phyloP scores from a whole-genome alignment of 2,113 vertebrate genomes.

The Macrotus californicus region DNA sequence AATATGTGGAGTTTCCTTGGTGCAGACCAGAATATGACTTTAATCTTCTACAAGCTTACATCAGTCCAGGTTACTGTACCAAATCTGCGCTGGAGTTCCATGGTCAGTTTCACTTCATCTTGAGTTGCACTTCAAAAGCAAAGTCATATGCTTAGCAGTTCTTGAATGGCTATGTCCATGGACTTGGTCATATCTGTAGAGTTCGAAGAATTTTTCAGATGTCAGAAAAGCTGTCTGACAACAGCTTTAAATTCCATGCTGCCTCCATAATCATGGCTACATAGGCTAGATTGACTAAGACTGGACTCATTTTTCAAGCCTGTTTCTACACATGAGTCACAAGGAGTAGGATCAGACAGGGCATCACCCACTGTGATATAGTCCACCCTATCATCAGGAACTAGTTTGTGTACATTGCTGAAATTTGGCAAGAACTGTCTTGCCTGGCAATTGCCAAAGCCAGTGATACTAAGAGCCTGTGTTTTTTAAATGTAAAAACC shows the following conservation, averaged over 20 bases:
- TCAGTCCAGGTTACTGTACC: conserved; percentile 21
- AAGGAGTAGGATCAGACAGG: conserved; percentile 31
- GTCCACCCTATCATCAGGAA: conserved; percentile 24
- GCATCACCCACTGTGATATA: conserved; percentile 46
- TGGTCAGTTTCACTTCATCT: conserved; percentile 41
- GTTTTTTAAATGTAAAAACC: background rate
- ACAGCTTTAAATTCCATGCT: conserved; percentile 44
- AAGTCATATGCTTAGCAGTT: background rate
- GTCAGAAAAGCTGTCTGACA: conserved; percentile 65
- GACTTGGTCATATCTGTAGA: background rate
- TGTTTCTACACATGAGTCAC: conserved; percentile 59
- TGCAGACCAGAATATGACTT: conserved; percentile 2
- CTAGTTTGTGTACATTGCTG: background rate
- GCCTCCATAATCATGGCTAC: conserved; percentile 48
- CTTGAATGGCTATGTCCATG: background rate
- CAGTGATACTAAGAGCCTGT: background rate
- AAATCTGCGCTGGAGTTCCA: conserved; percentile 37
- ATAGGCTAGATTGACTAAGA: conserved; percentile 46
- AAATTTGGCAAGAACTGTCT: background rate
- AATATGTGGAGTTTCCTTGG: background rate
- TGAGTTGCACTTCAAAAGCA: conserved; percentile 31
- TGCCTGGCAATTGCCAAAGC: background rate
- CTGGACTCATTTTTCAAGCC: conserved; percentile 43
- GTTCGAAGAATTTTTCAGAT: conserved; percentile 60
- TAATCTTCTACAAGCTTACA: conserved; percentile 27